Conservation (phyloP, 2,113 vertebrate genomes). For the Colius striatus region DNA sequence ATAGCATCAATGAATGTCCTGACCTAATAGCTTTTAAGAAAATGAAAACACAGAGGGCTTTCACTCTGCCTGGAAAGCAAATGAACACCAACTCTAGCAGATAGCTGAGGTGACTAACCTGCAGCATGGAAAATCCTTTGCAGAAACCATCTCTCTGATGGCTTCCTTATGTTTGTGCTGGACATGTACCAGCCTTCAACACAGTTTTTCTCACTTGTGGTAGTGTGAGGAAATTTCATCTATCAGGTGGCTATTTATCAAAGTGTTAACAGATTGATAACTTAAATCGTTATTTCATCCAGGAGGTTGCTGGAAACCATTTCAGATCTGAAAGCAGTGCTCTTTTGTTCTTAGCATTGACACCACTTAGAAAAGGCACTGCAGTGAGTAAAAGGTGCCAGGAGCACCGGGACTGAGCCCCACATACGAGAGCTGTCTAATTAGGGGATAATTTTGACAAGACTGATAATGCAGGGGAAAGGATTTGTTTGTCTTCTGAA, state of each 20-base stretch:
- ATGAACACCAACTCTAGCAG: background rate
- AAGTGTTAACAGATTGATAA: background rate
- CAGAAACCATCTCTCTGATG: accelerated
- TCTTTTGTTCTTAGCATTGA: background rate
- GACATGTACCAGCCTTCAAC: accelerated
- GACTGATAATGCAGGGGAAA: background rate
- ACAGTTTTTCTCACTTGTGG: background rate
- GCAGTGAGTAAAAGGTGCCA: background rate
- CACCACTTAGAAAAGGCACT: background rate
- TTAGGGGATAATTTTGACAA: background rate
- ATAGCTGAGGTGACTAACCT: background rate
- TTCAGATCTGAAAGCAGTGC: background rate
- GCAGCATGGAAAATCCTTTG: background rate
- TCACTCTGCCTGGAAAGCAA: background rate
- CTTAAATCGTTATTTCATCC: background rate
- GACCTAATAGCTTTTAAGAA: background rate
- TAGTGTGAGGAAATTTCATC: background rate
- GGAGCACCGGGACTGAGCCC: background rate
- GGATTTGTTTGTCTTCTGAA: background rate
- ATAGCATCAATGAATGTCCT: background rate
- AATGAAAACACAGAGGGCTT: background rate
- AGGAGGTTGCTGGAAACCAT: background rate
- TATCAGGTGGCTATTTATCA: background rate
- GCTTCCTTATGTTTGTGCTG: background rate
- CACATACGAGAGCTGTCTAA: background rate